phyloP scores from a whole-genome alignment of 2,113 vertebrate species.

The Solenodon paradoxus region DNA sequence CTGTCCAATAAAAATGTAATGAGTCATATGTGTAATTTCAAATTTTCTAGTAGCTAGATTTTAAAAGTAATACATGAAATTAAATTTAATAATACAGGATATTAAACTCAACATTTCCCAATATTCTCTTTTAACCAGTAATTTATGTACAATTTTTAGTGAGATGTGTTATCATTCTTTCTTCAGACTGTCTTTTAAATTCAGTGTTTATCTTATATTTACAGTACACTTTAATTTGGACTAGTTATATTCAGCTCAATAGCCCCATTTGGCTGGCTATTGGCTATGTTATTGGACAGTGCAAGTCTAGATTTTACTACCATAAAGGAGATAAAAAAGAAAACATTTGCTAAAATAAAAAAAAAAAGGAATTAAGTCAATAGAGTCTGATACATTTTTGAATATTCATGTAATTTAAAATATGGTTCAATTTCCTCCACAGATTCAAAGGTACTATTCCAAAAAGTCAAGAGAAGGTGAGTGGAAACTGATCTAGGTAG shows the following conservation, averaged over 20 bases:
- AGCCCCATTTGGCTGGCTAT: neutral
- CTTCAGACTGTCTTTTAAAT: neutral
- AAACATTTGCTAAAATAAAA: neutral
- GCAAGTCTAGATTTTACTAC: neutral
- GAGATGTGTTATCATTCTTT: neutral
- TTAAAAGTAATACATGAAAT: neutral
- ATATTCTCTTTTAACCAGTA: neutral
- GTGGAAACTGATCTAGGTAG: neutral
- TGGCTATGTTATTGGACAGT: neutral
- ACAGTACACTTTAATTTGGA: too few species aligned
- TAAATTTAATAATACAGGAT: neutral
- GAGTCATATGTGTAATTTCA: neutral
- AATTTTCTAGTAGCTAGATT: neutral
- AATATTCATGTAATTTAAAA: neutral
- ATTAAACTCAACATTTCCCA: neutral
- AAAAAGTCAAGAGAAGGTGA: neutral
- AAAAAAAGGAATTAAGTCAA: neutral
- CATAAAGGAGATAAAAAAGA: neutral
- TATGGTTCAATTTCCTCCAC: neutral
- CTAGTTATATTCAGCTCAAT: neutral
- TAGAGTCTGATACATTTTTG: neutral
- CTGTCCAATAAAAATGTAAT: neutral
- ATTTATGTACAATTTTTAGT: neutral
- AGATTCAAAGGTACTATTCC: neutral
- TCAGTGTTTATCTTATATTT: neutral